These are phyloP conservation scores for Actinemys pallida DNA, from an alignment of 2,113 vertebrate genomes.

Conservation along the genomic window DNA sequence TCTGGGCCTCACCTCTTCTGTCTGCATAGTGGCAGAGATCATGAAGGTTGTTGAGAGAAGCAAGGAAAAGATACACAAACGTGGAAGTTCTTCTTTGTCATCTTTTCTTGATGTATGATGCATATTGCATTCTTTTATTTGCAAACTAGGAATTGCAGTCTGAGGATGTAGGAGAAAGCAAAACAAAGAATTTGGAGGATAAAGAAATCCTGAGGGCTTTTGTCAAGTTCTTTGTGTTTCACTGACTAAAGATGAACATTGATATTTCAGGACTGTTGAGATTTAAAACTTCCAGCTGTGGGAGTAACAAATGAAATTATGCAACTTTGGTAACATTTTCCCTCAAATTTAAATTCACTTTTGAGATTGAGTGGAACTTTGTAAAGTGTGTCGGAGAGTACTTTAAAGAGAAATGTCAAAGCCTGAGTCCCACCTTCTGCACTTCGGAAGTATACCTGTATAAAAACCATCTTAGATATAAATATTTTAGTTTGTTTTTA, in stretches of 20 bases:
- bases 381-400: constrained; percentile 58
- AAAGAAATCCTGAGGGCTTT: constrained; percentile 75
- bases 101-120: constrained; percentile 97
- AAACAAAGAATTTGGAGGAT: constrained; percentile 61
- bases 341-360: constrained; percentile 78
- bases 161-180: constrained; percentile 72
- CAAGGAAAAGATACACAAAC: constrained; percentile 78
- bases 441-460: constrained; percentile 77
- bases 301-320: constrained; percentile 82
- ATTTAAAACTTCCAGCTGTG: constrained; percentile 77
- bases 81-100: constrained; percentile 76
- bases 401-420: constrained; percentile 70
- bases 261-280: constrained; percentile 77
- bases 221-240: constrained; percentile 65
- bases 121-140: constrained; percentile 84
- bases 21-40: constrained; percentile 92
- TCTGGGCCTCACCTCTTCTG: constrained; percentile 93
- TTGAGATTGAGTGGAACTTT: constrained; percentile 73
- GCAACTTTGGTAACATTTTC: constrained; percentile 82
- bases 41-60: constrained; percentile 94
- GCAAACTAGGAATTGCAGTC: constrained; percentile 77
- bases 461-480: constrained; percentile 79
- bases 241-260: constrained; percentile 72
- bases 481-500: constrained; percentile 82
- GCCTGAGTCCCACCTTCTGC: constrained; percentile 77